Conservation (phyloP, 2,888 invertebrate genomes). For the Phaonia tiefii region DNA sequence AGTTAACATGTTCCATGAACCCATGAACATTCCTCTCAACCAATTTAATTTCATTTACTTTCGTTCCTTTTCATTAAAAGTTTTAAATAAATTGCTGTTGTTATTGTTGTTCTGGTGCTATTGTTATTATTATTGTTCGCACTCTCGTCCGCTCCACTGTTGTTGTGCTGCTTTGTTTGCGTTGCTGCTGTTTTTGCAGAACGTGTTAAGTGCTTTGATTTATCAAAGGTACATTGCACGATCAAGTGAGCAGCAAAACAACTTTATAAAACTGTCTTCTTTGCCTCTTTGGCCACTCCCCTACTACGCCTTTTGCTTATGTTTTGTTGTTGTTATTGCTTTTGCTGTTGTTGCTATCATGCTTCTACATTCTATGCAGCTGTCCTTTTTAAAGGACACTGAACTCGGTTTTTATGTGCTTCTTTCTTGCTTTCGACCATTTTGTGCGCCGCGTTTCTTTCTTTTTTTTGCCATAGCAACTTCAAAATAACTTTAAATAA, state of each 20-base stretch:
- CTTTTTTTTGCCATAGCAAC: slow-evolving; percentile 60
- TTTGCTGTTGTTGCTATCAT: neutral
- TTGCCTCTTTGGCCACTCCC: slow-evolving; percentile 29
- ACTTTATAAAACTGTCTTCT: slow-evolving; percentile 73
- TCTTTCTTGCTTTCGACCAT: slow-evolving; percentile 31
- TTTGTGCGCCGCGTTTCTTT: neutral
- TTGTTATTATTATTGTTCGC: neutral
- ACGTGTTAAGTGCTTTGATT: slow-evolving; percentile 77
- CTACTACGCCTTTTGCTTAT: slow-evolving; percentile 6
- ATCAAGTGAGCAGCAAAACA: slow-evolving; percentile 76
- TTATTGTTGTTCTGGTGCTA: slow-evolving; percentile 4
- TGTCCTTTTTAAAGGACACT: slow-evolving; percentile 67
- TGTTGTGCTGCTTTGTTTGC: neutral
- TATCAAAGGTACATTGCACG: slow-evolving; percentile 78
- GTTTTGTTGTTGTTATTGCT: slow-evolving; percentile 13
- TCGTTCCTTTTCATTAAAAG: slow-evolving; percentile 34
- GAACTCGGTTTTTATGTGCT: slow-evolving; percentile 49
- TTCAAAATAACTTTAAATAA: slow-evolving; percentile 56
- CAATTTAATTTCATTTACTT: slow-evolving; percentile 21
- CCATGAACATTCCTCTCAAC: too few species aligned
- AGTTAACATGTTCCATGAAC: too few species aligned
- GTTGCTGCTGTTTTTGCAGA: slow-evolving; percentile 51
- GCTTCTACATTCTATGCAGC: slow-evolving; percentile 28
- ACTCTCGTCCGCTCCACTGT: neutral
- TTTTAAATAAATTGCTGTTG: slow-evolving; percentile 34